phyloP scores from a whole-genome alignment of 2,113 vertebrate species.

The Crotalus helleri region DNA sequence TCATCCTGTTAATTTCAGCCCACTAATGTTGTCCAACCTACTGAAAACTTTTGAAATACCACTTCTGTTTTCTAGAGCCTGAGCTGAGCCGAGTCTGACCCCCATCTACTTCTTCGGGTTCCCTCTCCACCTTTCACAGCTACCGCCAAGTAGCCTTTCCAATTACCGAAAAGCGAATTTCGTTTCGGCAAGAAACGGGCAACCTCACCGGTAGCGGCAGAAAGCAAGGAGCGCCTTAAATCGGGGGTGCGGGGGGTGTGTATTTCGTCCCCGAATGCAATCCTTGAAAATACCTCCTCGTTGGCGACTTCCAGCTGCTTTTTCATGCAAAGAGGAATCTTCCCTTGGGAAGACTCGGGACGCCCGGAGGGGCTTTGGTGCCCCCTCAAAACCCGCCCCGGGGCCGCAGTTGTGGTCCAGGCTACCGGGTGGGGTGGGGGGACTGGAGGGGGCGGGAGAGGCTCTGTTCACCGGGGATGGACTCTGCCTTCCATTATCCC shows the following conservation, averaged over 20 bases:
- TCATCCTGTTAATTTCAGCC: too few species aligned
- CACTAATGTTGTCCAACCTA: not conserved
- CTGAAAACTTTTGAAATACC: not conserved
- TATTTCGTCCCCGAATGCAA: not conserved
- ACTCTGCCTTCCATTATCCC: not conserved
- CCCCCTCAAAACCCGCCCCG: not conserved
- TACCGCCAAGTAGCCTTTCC: not conserved
- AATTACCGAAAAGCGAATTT: not conserved
- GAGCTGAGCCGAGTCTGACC: not conserved
- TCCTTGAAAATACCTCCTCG: too few species aligned
- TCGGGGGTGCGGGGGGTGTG: rapidly evolving
- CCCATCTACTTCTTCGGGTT: not conserved
- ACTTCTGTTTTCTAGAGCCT: not conserved
- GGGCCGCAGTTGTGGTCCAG: not conserved
- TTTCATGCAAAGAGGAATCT: too few species aligned
- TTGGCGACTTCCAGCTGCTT: too few species aligned
- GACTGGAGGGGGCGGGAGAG: not conserved
- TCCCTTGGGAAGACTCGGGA: too few species aligned
- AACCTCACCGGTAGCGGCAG: not conserved
- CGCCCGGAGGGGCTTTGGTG: not conserved
- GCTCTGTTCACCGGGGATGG: not conserved
- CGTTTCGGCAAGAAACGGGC: not conserved
- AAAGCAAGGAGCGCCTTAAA: not conserved
- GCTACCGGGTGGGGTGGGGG: not conserved
- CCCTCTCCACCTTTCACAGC: not conserved